phyloP scores from a whole-genome alignment of 2,113 vertebrate species.

The Hyaena hyaena region DNA sequence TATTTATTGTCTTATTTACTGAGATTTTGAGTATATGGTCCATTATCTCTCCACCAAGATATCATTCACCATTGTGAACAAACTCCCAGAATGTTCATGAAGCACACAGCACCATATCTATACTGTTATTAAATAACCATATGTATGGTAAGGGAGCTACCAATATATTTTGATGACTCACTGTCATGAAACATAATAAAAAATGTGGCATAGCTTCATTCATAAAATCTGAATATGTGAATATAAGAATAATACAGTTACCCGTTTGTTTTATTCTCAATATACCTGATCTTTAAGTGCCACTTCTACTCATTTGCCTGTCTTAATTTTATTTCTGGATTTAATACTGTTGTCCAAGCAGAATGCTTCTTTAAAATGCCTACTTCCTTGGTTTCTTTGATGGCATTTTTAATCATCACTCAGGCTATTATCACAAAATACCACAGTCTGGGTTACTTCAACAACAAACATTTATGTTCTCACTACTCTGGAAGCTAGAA shows the following conservation, averaged over 20 bases:
- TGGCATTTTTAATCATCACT: not conserved
- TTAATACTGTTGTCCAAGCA: not conserved
- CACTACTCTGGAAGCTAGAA: not conserved
- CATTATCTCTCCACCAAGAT: not conserved
- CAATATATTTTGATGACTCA: not conserved
- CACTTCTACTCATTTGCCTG: not conserved
- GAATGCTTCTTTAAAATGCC: not conserved
- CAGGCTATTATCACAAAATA: not conserved
- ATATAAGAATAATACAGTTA: not conserved
- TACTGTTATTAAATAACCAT: too few relatives aligned
- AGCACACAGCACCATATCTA: not conserved
- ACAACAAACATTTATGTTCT: not conserved
- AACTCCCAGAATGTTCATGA: not conserved
- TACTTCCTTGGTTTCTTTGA: not conserved
- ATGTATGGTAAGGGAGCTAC: not conserved
- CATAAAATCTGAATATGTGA: not conserved
- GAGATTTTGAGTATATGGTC: not conserved
- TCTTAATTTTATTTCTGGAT: not conserved
- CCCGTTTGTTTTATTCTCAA: not conserved
- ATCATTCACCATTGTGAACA: not conserved
- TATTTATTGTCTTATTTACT: not conserved
- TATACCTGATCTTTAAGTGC: not conserved
- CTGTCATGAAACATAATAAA: not conserved
- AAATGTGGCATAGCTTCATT: not conserved
- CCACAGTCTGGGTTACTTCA: not conserved